Base-by-base conservation (phyloP, 2,113 vertebrate genomes). In the Pica pica region DNA sequence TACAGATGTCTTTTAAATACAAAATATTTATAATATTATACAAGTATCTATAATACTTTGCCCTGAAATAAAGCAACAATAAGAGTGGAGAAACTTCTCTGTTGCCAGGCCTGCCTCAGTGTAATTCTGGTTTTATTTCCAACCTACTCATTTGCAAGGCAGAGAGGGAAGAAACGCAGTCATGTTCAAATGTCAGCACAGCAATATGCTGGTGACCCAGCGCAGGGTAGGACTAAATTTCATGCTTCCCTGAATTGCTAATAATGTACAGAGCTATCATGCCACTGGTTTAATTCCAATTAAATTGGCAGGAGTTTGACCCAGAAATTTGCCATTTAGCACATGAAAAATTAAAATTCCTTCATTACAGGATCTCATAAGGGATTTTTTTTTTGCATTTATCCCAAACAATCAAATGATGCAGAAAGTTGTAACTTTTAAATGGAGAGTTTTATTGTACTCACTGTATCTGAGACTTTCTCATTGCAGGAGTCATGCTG, bases 221-320 rank as follows among this genome's bases (percentile, higher is more conserved):
- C 71, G 67, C 9, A 23, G 16, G 42, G 31, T 15, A 74, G 60
- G 53, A 92, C 81, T 87, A 83, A 94, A 96, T 96, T 96, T 95
- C 82, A 97, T 71, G 70, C 73, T 96, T 78, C 68, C 28, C 26
- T 90, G 55, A 94, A 73, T 24, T 49, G 61, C 82, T 96, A 95
- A 96, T 92, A 89, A 92, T 86, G 76, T 83, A 47, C 82, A 96
- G 55, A 83, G 14, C 52, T 67, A 83, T 83, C 31, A 82, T 16
- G 4, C 16, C 59, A 63, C 64, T 78, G 41, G 23, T 73, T 95
- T 89, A 90, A 78, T 92, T 95, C 53, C 53, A 76, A 71, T 80
- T 94, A 89, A 80, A 78, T 3, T 85, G 18, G 13, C 26, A 88
- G 28, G 79, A 2, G 0, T 83, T 89, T 68, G 85, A 92, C 44